Evolutionary conservation across 2,888 invertebrate species (phyloP), one percentile per base, ranked within the genome.

Genomic region (Atrina japonica): DNA sequence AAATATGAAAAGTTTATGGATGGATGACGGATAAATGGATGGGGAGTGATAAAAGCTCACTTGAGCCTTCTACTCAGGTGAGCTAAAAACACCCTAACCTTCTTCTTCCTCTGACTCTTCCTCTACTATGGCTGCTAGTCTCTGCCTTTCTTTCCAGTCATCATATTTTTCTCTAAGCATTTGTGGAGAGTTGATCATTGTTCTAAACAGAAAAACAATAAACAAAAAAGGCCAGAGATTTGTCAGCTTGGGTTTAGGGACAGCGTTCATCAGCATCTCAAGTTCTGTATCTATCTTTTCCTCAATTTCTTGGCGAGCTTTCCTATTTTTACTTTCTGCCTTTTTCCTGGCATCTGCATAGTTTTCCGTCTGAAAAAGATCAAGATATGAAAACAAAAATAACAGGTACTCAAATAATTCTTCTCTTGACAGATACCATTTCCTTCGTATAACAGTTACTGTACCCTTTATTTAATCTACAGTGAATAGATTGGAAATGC

Each of bases 41-140:
- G n/a, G n/a, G n/a, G n/a, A n/a, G n/a, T n/a, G n/a, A n/a, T n/a
- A n/a, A n/a, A n/a, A n/a, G n/a, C n/a, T n/a, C n/a, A n/a, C n/a
- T n/a, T n/a, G n/a, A n/a, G n/a, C n/a, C n/a, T n/a, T n/a, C n/a
- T n/a, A n/a, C n/a, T n/a, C n/a, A n/a, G n/a, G n/a, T n/a, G n/a
- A n/a, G n/a, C n/a, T n/a, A n/a, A n/a, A n/a, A n/a, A n/a, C n/a
- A n/a, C n/a, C n/a, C n/a, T n/a, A n/a, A n/a, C n/a, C n/a, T n/a
- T 80, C 92, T 5, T 88, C 89, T 18, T 92, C 82, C 41, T 91
- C 91, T 29, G 90, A 91, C 49, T 91, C 91, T 2, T 91, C 92
- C 67, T 94, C 92, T 83, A 93, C 94, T 0, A 94, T 58, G n/a
- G 43, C 74, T n/a, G 58, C 66, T 58, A 70, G 70, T 69, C 80